Evolutionary conservation across 2,888 invertebrate genomes (phyloP).

Genomic region (Pharmacophagus antenor): DNA sequence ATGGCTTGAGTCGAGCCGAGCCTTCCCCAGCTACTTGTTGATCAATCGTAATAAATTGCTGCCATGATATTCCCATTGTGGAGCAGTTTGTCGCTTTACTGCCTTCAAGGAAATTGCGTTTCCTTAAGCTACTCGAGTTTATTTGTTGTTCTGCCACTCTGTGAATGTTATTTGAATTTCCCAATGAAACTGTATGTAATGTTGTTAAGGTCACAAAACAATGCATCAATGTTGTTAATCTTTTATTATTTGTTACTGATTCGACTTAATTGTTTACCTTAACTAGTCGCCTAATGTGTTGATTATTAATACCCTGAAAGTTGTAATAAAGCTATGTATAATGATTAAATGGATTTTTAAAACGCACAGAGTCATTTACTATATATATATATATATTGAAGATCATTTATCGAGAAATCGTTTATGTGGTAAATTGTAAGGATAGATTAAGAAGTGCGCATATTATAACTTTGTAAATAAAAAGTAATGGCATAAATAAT

Average conservation of each 20-base stretch:
- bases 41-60: constrained; percentile 80
- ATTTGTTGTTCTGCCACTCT: constrained; percentile 53
- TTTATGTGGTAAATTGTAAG: too few relatives aligned
- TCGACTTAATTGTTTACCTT: neutral
- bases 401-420: too few relatives aligned
- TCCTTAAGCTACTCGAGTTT: constrained; percentile 68
- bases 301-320: neutral
- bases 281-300: neutral
- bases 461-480: too few relatives aligned
- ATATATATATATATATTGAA: too few relatives aligned
- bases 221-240: neutral
- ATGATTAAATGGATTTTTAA: too few relatives aligned
- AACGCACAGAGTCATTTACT: too few relatives aligned
- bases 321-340: too few relatives aligned
- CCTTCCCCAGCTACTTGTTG: constrained; percentile 77
- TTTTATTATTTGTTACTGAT: neutral
- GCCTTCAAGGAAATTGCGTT: constrained; percentile 75
- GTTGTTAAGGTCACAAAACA: constrained; percentile 15
- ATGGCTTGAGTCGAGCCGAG: constrained; percentile 43
- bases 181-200: constrained; percentile 15
- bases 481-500: too few relatives aligned
- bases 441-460: too few relatives aligned
- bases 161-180: constrained; percentile 16
- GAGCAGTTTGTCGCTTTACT: constrained; percentile 78
- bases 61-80: constrained; percentile 79